Evolutionary conservation across 2,888 invertebrate genomes (phyloP), one percentile per base, ranked within the genome.

Genomic region (Notodonta dromedarius): DNA sequence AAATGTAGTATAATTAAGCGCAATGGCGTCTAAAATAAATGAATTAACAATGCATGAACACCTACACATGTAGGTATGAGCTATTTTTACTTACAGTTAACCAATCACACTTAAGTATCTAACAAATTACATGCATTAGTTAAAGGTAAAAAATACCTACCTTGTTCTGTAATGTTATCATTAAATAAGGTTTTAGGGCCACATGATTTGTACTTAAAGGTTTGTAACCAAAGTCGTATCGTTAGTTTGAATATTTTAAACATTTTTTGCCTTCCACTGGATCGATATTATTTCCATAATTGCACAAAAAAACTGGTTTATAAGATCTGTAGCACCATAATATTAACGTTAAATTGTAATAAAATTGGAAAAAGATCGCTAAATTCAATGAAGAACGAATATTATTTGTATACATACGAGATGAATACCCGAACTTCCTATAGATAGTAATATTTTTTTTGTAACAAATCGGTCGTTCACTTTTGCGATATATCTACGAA

Each of bases 401-500:
- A 50, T 16, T 50, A 50, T 50, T 16, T 16, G 14, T 46, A 16
- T 11, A n/a, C n/a, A n/a, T 24, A 16, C 9, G 50, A 50, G 16
- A 50, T 16, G 4, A 16, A 50, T 9, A 50, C 16, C 8, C 2
- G 24, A 24, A 24, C 24, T 50, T 8, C 16, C 16, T 50, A 50
- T 16, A 50, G 14, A 9, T 4, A 13, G n/a, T 14, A 14, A 13
- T 12, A 8, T 1, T 9, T 48, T 16, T 50, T 16, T 50, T 50
- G 9, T 50, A 16, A 14, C 9, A 62, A 52, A 24, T 65, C 65
- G 66, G 66, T 69, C 66, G 60, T 69, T 69, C 62, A 62, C 62
- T 58, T 48, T 44, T 44, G 32, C 7, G 51, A 32, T 9, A 32
- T 9, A 46, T 13, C 12, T 58, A 50, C 16, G 7, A 16, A 16